phyloP scores from a whole-genome alignment of 2,797 vertebrate genomes.

The Microctenopoma stevenorrisi region DNA sequence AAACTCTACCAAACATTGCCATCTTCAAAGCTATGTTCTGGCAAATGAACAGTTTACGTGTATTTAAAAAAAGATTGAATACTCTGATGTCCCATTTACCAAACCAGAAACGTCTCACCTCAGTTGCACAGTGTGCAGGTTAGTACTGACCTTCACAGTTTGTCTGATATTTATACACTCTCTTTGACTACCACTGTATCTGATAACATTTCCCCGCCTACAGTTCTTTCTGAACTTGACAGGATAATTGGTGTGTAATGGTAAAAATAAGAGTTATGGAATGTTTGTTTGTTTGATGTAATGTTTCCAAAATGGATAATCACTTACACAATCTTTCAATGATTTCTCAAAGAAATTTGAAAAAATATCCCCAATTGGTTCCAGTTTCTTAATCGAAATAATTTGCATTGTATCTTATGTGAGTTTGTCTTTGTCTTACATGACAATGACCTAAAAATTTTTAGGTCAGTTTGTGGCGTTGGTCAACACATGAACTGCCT shows the following conservation, averaged over 20 bases:
- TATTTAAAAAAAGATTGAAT: no score
- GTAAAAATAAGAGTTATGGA: no score
- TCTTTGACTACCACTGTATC: conserved; percentile 31
- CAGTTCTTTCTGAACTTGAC: conserved; percentile 19
- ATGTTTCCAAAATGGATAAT: neutral
- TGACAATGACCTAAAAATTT: neutral
- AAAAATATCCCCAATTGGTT: neutral
- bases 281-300: no score
- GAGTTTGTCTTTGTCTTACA: neutral
- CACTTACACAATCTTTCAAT: no score
- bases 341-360: no score
- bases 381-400: neutral
- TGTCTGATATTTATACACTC: conserved; percentile 66
- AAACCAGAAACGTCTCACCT: conserved; percentile 43
- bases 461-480: neutral
- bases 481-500: no score
- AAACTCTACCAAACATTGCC: conserved; percentile 81
- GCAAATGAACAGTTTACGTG: neutral
- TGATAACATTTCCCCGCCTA: conserved; percentile 60
- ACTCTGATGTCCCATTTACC: neutral
- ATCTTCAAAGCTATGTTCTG: conserved; percentile 47
- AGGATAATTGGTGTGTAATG: neutral
- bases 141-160: conserved; percentile 62
- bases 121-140: conserved; percentile 2
- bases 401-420: neutral